Evolutionary conservation across 2,888 invertebrate genomes (phyloP), one percentile per base, ranked within the genome.

Genomic region (Linyphia triangularis): DNA sequence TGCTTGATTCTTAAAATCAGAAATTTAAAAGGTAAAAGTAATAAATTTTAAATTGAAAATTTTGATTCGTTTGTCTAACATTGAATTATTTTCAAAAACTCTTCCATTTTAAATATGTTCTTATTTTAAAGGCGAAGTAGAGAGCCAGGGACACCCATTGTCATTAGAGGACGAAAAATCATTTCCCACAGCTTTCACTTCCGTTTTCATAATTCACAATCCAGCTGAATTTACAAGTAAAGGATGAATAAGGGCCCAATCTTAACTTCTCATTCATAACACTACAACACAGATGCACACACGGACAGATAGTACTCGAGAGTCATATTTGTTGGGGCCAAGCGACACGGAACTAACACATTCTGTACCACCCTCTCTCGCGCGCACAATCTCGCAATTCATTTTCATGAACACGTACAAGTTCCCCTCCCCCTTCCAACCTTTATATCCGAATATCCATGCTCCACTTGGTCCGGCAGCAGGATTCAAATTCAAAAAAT

Each of bases 301-400:
- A 19, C n/a, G 63, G 43, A 30, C 77, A 69, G 61, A 72, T 72
- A 72, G 72, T 61, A 61, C 63, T 67, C 85, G 43, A 10, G 22
- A 40, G 1, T 33, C 43, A 72, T 79, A n/a, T 86, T 82, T 88
- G 82, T 88, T 19, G 28, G 61, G 67, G 61, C 16, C 82, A 77
- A 77, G 70, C 77, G 88, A 77, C 57, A 88, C 61, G 88, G 88
- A 88, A 88, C 77, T 88, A 88, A 88, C 83, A 63, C 19, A 86
- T 65, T 81, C 40, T 43, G 70, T 61, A 63, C 82, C 88, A 63
- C 88, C 75, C 82, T 82, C 82, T 83, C 73, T 73, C 88, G 51
- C 88, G 51, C 82, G 77, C 75, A 77, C 75, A 75, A 33, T 70
- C 37, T 33, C 2, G 30, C 81, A 51, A 82, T 88, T 75, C 86